Evolutionary conservation across 2,888 invertebrate genomes (phyloP), one percentile per base, ranked within the genome.

Genomic region (Phengaris alcon): DNA sequence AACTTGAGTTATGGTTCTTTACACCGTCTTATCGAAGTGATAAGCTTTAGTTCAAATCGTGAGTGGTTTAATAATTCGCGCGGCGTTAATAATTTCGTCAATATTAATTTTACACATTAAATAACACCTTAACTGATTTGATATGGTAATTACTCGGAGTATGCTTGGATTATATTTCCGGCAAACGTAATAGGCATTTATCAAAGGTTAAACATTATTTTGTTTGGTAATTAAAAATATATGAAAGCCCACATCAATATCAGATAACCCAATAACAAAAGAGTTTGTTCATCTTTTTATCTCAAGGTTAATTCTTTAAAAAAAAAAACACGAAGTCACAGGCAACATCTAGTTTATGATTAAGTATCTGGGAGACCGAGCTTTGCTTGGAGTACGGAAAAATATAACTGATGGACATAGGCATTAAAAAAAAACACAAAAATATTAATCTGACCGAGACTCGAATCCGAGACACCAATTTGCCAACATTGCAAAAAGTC

Each of bases 71-170:
- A 64, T 12, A 12, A 10, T 22, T 22, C 22, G 22, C 64, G 8
- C 35, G 35, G 35, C 57, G 22, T 59, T 64, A 10, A 44, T 64
- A 64, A 64, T 64, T 44, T 10, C 59, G 22, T 64, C 35, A 64
- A 44, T 64, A 64, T 59, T 22, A 59, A 59, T 64, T 44, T 64
- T 44, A 44, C 44, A 44, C 64, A 64, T 64, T 10, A 64, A 64
- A 64, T 64, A 44, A 44, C 35, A 44, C 6, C 35, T 64, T 64
- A 64, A 64, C 35, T 64, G 64, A 64, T 64, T 64, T 12, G 64
- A 22, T 10, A 64, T 35, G 35, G 64, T 35, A 64, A 64, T 64
- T 64, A 64, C 35, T 44, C 3, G 15, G 22, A 64, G 22, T 64
- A 64, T 64, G 64, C 64, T 12, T 64, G 12, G 35, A 22, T 7